A percentile compares a stretch with the other conserved stretches of the same genome.
Conservation (phyloP, 2,888 invertebrate genomes). For the Harpagoxenus sublaevis region DNA sequence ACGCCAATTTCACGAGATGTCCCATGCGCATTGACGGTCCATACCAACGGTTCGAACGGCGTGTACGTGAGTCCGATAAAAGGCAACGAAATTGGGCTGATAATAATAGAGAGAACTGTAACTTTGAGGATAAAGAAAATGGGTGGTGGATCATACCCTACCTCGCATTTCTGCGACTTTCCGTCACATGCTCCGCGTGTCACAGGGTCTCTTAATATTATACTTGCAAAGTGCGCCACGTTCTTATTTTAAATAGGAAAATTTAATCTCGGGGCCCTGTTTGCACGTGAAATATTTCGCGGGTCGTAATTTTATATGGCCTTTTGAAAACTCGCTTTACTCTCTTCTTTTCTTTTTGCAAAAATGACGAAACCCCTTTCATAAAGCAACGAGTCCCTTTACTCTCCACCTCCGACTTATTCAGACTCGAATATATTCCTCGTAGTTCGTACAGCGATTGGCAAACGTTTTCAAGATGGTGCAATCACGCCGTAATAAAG, state of each 20-base stretch:
- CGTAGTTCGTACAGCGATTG: slow-evolving; percentile 22
- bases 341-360: neutral
- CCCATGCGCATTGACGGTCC: neutral
- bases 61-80: slow-evolving; percentile 8
- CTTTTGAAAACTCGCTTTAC: neutral
- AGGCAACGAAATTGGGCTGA: neutral
- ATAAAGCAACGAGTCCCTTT: slow-evolving; percentile 5
- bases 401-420: slow-evolving; percentile 32
- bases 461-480: slow-evolving; percentile 24
- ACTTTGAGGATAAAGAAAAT: slow-evolving; percentile 14
- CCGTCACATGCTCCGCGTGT: slow-evolving; percentile 12
- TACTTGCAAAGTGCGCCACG: neutral
- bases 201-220: slow-evolving; percentile 4
- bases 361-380: neutral
- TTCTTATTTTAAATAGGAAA: slow-evolving; percentile 35
- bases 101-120: slow-evolving; percentile 14
- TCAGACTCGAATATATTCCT: slow-evolving; percentile 1
- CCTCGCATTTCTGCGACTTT: neutral
- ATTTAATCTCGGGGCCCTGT: slow-evolving; percentile 18
- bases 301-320: slow-evolving; percentile 24
- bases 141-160: slow-evolving; percentile 18
- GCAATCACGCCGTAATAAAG: slow-evolving; percentile 26
- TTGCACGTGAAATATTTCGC: slow-evolving; percentile 25
- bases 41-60: neutral
- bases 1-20: slow-evolving; percentile 52